Evolutionary conservation across 2,888 invertebrate genomes (phyloP), one percentile per base, ranked within the genome.

Genomic region (Sylvicola fuscatus): DNA sequence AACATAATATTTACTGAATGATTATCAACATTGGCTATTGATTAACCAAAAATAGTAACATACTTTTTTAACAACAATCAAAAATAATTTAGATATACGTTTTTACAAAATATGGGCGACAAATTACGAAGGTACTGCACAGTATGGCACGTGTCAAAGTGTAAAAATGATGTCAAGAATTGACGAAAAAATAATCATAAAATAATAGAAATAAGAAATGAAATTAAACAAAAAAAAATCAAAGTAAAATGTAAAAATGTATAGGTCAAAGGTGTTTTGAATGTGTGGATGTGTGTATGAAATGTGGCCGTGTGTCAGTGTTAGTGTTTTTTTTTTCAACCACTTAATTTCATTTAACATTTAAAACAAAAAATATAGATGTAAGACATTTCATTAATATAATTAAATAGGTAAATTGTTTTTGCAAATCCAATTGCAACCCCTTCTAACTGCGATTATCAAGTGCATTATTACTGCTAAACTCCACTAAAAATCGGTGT

Each of bases 61-160:
- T n/a, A 29, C 27, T 7, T 27, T 27, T 29, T 29, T 21, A 21
- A 21, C 21, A 21, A 21, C 21, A 21, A 21, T 21, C 21, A 21
- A 21, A 21, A 21, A 21, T 21, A 21, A 21, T 21, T 21, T 21
- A 21, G 21, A 21, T 21, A n/a, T n/a, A 29, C n/a, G 29, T 8
- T 13, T 29, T 29, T 29, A 13, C 29, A 29, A 29, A 29, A 29
- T 29, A 29, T 29, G 14, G n/a, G 29, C n/a, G 14, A 13, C 29
- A 29, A 29, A 13, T 13, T 13, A 35, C 37, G 37, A 38, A 58
- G 58, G 58, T 58, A 58, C 58, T 58, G 58, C 58, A 58, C 56
- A 56, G 56, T 55, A 55, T 56, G 55, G 54, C 57, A 57, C 54
- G 50, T 37, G 34, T 33, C 21, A 21, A 21, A 21, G 21, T 21